Evolutionary conservation across 2,797 vertebrate genomes (phyloP), one percentile per base, ranked within the genome.

Genomic region (Cichlasoma orientale): DNA sequence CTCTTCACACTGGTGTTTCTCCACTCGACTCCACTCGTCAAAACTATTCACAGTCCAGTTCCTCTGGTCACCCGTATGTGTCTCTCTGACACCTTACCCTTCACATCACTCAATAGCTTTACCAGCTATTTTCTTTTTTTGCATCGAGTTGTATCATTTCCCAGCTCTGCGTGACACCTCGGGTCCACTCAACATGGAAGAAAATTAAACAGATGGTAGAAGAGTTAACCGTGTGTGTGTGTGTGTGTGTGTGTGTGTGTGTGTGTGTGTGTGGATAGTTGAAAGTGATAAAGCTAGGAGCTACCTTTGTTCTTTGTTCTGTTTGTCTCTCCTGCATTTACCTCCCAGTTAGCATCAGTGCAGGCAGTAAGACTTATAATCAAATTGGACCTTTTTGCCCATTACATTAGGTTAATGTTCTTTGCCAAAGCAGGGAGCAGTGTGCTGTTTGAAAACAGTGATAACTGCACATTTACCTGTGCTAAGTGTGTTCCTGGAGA

Each of bases 171-270:
- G 12, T 70, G 72, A 74, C 59, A 78, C 58, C 72, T 77, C 57
- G 59, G 72, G 75, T 73, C 80, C 70, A 56, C 50, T 59, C 57
- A 36, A 56, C 69, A 54, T 74, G 50, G 69, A 74, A 31, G 54
- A 70, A 59, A 69, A 86, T 31, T 36, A 79, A 80, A 79, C 82
- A 86, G 77, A 88, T 90, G 88, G 78, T 61, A 3, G 16, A 31
- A 31, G 74, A 74, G 38, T 72, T 66, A 19, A 14, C 44, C 18
- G 44, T 11, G 33, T 72, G 58, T 79, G 10, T 70, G 44, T 44
- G n/a, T 78, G 16, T 25, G 72, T 41, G 31, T 31, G 56, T 23
- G 41, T 44, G 41, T 44, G 41, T 44, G 41, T 44, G 21, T 38
- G 36, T 41, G 38, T 41, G 38, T 14, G 38, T n/a, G 50, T 2